Evolutionary conservation across 2,797 vertebrate species (phyloP), one percentile per base, ranked within the genome.

Genomic region (Darevskia nairensis): DNA sequence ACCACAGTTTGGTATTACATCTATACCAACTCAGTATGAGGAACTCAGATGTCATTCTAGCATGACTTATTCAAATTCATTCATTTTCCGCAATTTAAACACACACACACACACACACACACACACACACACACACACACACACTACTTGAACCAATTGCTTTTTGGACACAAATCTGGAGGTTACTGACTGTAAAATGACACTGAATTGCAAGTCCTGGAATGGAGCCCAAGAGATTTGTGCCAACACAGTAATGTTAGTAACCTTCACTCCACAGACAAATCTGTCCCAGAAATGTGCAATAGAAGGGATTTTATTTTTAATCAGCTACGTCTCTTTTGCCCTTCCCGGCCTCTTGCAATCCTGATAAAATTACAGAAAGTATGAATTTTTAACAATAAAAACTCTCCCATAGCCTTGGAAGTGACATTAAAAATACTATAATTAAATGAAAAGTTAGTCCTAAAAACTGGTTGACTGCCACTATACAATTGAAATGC

Each of bases 401-500:
- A 90, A 94, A 90, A 13, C n/a, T 88, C 90, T 80, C 88, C 87
- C 84, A 61, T 77, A 61, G 86, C 79, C 79, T 85, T 88, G 93
- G 39, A 86, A 85, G 11, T 0, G 2, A 50, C 81, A 68, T 66
- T 89, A 85, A 80, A 83, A 92, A 83, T 0, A 4, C n/a, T 32
- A 44, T 0, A 25, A 81, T 80, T 91, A 81, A 85, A 90, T 32
- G 27, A 76, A 39, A 68, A 68, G 0, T 8, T 85, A 68, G 86
- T 29, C 80, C 59, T 81, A 66, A 41, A 5, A 59, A 66, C 39
- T 82, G 84, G 59, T n/a, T 23, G 8, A 55, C 3, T 8, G 4
- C 8, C 72, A 66, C 1, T 0, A 84, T 90, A 80, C 77, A 75
- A 66, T 23, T 0, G 0, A 59, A 29, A n/a, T 32, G 86, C 89